phyloP scores from a whole-genome alignment of 2,113 vertebrate genomes.

The Oncorhynchus kisutch region DNA sequence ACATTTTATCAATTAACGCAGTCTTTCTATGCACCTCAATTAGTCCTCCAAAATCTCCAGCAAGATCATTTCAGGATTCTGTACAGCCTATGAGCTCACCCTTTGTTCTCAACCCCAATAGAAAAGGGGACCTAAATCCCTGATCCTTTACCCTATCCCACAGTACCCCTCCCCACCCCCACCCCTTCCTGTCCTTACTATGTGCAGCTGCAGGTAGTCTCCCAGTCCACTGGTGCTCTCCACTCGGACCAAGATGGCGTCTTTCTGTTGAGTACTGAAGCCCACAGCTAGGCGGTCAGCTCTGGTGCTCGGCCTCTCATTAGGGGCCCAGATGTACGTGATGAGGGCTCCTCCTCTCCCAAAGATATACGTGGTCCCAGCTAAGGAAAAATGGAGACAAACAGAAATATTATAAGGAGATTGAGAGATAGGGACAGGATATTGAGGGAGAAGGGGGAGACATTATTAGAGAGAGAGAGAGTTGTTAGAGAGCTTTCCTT shows the following conservation, averaged over 20 bases:
- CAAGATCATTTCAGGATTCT: slow-evolving; percentile 25
- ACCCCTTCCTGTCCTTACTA: slow-evolving; percentile 85
- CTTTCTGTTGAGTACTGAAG: slow-evolving; percentile 96
- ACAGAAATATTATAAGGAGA: slow-evolving; percentile 15
- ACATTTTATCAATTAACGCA: background rate
- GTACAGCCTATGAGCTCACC: background rate
- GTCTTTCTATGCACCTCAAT: background rate
- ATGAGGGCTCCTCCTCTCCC: slow-evolving; percentile 95
- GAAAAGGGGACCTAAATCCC: slow-evolving; percentile 9
- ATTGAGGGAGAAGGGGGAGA: slow-evolving; percentile 15
- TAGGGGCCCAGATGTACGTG: slow-evolving; percentile 97
- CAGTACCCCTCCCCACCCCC: slow-evolving; percentile 78
- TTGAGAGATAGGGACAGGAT: slow-evolving; percentile 8
- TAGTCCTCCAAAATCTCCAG: background rate
- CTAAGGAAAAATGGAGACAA: slow-evolving; percentile 67
- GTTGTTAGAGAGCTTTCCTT: background rate
- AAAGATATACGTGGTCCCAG: slow-evolving; percentile 98
- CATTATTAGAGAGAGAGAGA: background rate
- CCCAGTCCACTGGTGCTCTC: slow-evolving; percentile 96
- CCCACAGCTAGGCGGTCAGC: slow-evolving; percentile 96
- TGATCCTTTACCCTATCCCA: background rate
- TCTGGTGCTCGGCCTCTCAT: slow-evolving; percentile 94
- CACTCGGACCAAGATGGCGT: slow-evolving; percentile 92
- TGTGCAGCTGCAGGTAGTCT: slow-evolving; percentile 97
- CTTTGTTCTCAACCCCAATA: background rate